These are phyloP conservation scores for Rhombomys opimus DNA, from an alignment of 2,113 vertebrate species.

Conservation along the genomic window DNA sequence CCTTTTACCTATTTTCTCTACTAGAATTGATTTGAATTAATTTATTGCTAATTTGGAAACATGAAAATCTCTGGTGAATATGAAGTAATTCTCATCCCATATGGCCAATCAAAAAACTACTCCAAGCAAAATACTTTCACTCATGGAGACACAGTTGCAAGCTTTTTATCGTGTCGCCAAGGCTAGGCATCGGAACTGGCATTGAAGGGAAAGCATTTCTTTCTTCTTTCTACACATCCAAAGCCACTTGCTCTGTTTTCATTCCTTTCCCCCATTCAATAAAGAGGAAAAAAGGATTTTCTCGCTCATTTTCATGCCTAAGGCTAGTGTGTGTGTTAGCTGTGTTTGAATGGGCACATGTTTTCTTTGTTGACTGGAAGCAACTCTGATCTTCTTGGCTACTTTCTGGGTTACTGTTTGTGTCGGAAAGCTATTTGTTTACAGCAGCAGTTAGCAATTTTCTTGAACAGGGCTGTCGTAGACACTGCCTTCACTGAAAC, in stretches of 20 bases:
- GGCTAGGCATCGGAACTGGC: background rate
- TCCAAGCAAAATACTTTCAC: constrained; percentile 85
- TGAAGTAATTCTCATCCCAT: constrained; percentile 78
- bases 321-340: background rate
- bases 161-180: constrained; percentile 75
- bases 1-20: constrained; percentile 32
- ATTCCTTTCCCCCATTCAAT: constrained; percentile 23
- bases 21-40: constrained; percentile 84
- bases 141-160: constrained; percentile 74
- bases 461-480: constrained; percentile 68
- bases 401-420: constrained; percentile 42
- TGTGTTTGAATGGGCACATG: constrained; percentile 53
- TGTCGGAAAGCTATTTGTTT: constrained; percentile 71
- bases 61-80: constrained; percentile 79
- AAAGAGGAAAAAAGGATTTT: background rate
- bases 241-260: constrained; percentile 45
- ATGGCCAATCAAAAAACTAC: constrained; percentile 85
- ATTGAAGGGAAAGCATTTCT: background rate
- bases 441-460: constrained; percentile 74
- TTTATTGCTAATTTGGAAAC: constrained; percentile 87
- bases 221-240: constrained; percentile 17
- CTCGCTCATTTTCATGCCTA: constrained; percentile 17
- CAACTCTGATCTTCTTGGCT: constrained; percentile 23
- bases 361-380: constrained; percentile 48
- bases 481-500: constrained; percentile 67